Conservation (phyloP, 2,888 invertebrate species). For the Deroplatys truncata region DNA sequence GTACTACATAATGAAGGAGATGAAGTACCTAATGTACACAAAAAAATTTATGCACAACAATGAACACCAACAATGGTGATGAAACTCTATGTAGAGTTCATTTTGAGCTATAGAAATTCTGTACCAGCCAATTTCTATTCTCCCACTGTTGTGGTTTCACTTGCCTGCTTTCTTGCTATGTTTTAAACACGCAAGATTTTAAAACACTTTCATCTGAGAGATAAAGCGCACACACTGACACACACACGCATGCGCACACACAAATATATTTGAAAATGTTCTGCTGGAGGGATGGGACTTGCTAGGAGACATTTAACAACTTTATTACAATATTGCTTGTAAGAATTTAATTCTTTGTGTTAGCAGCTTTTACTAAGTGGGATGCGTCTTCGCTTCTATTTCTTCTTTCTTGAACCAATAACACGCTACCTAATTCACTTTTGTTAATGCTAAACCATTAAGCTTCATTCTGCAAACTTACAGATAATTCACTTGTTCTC, state of each 20-base stretch:
- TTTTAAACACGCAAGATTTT: neutral
- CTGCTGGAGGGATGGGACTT: neutral
- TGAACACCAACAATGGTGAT: neutral
- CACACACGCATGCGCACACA: neutral
- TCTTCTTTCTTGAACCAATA: neutral
- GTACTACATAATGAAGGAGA: neutral
- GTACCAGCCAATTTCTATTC: neutral
- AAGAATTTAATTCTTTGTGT: neutral
- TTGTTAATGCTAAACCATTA: neutral
- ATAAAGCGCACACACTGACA: neutral
- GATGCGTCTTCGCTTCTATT: neutral
- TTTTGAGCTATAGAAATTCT: neutral
- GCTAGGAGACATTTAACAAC: conserved; percentile 2
- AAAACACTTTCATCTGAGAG: neutral
- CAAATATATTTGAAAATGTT: neutral
- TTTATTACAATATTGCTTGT: conserved; percentile 11
- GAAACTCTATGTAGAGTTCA: neutral
- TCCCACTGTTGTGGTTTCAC: neutral
- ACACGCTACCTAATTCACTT: neutral
- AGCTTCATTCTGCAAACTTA: neutral
- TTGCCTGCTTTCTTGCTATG: neutral
- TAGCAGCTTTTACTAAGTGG: neutral
- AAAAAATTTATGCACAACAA: neutral
- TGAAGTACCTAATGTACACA: neutral
- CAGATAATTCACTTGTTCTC: neutral